phyloP scores from a whole-genome alignment of 2,888 invertebrate species.

The Andrena bucephala region DNA sequence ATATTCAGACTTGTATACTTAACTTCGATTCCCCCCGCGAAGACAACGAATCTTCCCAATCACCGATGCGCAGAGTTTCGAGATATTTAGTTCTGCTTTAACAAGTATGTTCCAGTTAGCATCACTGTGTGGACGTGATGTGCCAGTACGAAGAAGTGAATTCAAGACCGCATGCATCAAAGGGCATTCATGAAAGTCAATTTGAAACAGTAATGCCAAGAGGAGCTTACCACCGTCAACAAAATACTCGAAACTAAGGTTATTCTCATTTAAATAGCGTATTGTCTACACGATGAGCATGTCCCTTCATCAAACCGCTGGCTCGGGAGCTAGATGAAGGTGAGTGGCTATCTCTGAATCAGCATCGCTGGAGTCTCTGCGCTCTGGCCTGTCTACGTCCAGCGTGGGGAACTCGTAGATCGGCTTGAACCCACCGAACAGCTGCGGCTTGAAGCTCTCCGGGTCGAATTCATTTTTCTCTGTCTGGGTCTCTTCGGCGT shows the following conservation, averaged over 20 bases:
- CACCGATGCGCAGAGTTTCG: slow-evolving; percentile 51
- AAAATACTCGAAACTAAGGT: slow-evolving; percentile 36
- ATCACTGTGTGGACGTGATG: slow-evolving; percentile 7
- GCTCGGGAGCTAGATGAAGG: background rate
- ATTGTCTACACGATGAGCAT: slow-evolving; percentile 24
- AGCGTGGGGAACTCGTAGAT: slow-evolving; percentile 86
- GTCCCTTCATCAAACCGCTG: slow-evolving; percentile 49
- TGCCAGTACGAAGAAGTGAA: background rate
- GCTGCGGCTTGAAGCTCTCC: slow-evolving; percentile 89
- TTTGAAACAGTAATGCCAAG: slow-evolving; percentile 38
- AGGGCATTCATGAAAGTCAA: background rate
- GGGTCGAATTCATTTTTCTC: slow-evolving; percentile 86
- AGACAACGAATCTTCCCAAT: slow-evolving; percentile 45
- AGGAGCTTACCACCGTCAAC: slow-evolving; percentile 13
- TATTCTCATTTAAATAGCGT: slow-evolving; percentile 32
- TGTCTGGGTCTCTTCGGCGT: slow-evolving; percentile 73
- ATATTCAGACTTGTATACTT: slow-evolving; percentile 52
- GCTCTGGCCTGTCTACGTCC: slow-evolving; percentile 60
- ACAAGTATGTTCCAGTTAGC: slow-evolving; percentile 27
- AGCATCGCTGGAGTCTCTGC: slow-evolving; percentile 32
- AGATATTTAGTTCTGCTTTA: slow-evolving; percentile 29
- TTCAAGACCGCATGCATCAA: background rate
- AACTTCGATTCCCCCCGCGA: slow-evolving; percentile 29
- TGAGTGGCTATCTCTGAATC: slow-evolving; percentile 28
- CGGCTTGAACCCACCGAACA: slow-evolving; percentile 90